Base-by-base conservation (phyloP, 2,113 vertebrate species). In the Marcusenius ussheri region DNA sequence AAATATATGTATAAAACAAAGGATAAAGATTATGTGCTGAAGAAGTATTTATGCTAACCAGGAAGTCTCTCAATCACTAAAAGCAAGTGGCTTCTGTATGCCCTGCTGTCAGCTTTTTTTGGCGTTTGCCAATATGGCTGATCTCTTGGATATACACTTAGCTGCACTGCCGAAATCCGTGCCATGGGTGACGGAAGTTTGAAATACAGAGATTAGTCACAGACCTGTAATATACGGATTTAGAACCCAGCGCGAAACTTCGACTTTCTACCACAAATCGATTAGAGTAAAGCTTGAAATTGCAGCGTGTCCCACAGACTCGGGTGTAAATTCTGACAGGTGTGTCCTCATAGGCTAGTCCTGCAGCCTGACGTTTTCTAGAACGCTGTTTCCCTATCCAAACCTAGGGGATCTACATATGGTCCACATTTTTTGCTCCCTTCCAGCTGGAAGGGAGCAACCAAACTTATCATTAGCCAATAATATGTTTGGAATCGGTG, bases 41-140 rank as follows among this genome's bases (percentile, higher is more conserved):
- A 66, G 46, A 24, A 90, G 90, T 89, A 93, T 93, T 92, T 91
- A 88, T n/a, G 87, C 27, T 91, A 39, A 83, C 49, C 88, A 90
- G 90, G 93, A 91, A 92, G 90, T 87, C 50, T 87, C 27, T 7
- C n/a, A 53, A 53, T 13, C 21, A 87, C 2, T 50, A 24, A 46
- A 21, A 39, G 85, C 21, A 15, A 87, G 13, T 19, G 49, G 15
- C n/a, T 51, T 53, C n/a, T 6, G n/a, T 53, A 51, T 0, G 10
- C 1, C 24, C 21, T 49, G 45, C 17, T 49, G 21, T 46, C 42
- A 85, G 46, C 21, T 15, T 49, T 50, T 85, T 19, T 42, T 42
- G 35, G 74, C 13, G 2, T 80, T 80, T 80, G 35, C 15, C 35
- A 35, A 80, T 39, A 42, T 42, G 17, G 31, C 46, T 27, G 83